A percentile compares a stretch with the other conserved stretches of the same genome.
Evolutionary conservation across 2,888 invertebrate species (phyloP).

Genomic region (Drosophila mayaguana): DNA sequence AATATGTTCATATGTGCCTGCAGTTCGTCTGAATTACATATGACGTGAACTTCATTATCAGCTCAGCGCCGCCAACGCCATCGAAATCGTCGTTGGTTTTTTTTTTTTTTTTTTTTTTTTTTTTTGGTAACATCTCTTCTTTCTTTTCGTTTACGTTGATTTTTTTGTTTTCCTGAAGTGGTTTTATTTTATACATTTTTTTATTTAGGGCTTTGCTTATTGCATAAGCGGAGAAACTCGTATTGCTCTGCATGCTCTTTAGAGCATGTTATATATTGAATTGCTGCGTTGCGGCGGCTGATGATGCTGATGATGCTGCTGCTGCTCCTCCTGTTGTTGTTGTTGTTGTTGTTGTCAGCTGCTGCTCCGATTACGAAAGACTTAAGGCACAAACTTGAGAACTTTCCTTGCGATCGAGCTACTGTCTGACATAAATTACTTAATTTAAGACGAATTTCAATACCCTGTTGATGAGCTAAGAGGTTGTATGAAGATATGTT

Average conservation of each 20-base stretch:
- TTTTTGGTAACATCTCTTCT: conserved; percentile 73
- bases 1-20: neutral
- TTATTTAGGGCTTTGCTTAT: conserved; percentile 75
- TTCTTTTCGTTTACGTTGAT: conserved; percentile 30
- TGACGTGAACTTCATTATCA: conserved; percentile 79
- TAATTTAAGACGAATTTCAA: conserved; percentile 40
- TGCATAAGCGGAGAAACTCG: conserved; percentile 81
- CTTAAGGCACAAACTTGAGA: conserved; percentile 73
- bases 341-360: neutral
- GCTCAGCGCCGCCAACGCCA: conserved; percentile 58
- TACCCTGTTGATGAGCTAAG: neutral
- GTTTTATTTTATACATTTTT: conserved; percentile 62
- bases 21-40: conserved; percentile 22
- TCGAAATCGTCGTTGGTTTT: conserved; percentile 17
- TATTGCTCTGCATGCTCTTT: conserved; percentile 71
- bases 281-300: conserved; percentile 21
- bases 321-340: neutral
- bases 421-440: conserved; percentile 57
- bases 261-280: conserved; percentile 66
- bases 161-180: conserved; percentile 58
- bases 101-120: neutral
- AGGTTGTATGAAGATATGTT: neutral
- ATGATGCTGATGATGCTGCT: conserved; percentile 5
- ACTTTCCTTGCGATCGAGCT: conserved; percentile 60
- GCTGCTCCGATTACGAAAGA: conserved; percentile 54